These are phyloP conservation scores for Onthophagus sagittarius DNA, from an alignment of 2,888 invertebrate species.

Conservation along the genomic window DNA sequence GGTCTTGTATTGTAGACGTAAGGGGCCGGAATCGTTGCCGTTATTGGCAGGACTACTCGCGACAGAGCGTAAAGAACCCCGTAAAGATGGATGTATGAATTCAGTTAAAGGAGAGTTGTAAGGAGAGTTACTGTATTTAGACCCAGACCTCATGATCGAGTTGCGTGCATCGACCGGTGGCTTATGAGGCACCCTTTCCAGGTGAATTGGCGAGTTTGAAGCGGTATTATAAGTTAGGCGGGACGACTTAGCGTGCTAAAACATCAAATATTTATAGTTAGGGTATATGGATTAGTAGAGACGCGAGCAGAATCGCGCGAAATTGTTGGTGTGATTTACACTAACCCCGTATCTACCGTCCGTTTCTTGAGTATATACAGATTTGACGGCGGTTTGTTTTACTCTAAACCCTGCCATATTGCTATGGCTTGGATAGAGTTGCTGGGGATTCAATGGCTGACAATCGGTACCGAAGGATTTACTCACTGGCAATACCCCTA, in stretches of 20 bases:
- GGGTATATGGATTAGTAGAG: conserved; percentile 16
- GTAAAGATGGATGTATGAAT: conserved; percentile 34
- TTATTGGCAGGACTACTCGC: conserved; percentile 35
- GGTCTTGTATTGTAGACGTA: conserved; percentile 38
- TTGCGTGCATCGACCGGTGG: conserved; percentile 25
- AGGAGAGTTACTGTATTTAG: conserved; percentile 37
- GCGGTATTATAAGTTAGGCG: conserved; percentile 33
- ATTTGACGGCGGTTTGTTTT: conserved; percentile 31
- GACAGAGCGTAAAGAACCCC: conserved; percentile 33
- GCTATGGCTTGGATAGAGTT: conserved; percentile 33
- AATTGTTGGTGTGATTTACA: conserved; percentile 22
- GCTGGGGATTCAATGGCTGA: conserved; percentile 34
- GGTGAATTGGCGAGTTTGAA: conserved; percentile 27
- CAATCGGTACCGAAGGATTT: conserved; percentile 35
- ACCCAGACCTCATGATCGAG: conserved; percentile 30
- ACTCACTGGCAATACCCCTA: conserved; percentile 35
- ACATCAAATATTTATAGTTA: conserved; percentile 24
- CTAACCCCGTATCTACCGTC: conserved; percentile 37
- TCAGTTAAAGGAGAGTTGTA: conserved; percentile 36
- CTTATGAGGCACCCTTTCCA: conserved; percentile 26
- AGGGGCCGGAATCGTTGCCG: conserved; percentile 33
- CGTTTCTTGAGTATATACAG: conserved; percentile 35
- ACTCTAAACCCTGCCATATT: conserved; percentile 29
- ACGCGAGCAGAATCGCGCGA: background rate
- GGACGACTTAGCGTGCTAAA: conserved; percentile 34